Evolutionary conservation across 1,140 invertebrate genomes (phyloP).

Genomic region (Micrasema longulum): DNA sequence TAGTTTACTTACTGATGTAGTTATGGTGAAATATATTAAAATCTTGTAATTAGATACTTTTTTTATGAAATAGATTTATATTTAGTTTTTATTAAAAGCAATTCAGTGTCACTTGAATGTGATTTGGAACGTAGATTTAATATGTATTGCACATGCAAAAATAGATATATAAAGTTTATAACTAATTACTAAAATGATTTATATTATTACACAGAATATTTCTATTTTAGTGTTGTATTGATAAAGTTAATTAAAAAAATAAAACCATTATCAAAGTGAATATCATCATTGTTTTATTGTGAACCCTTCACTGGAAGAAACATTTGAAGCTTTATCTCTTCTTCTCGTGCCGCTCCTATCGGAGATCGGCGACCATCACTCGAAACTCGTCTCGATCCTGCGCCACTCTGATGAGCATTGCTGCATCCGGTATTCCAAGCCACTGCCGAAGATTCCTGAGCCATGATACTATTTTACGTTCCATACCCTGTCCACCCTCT

Average conservation of each 20-base stretch:
- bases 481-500: too few species aligned
- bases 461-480: too few species aligned
- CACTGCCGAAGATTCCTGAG: too few species aligned
- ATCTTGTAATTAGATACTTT: constrained; percentile 30
- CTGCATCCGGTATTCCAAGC: too few species aligned
- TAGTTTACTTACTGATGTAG: constrained; percentile 4
- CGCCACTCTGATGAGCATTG: too few species aligned
- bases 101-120: constrained; percentile 26
- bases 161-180: constrained; percentile 40
- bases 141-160: constrained; percentile 32
- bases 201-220: constrained; percentile 50
- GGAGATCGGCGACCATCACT: too few species aligned
- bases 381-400: too few species aligned
- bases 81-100: constrained; percentile 32
- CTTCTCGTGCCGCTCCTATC: too few species aligned
- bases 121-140: constrained; percentile 27
- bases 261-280: constrained; percentile 50
- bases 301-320: neutral
- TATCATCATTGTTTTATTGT: neutral
- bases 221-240: constrained; percentile 54
- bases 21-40: constrained; percentile 21
- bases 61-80: constrained; percentile 36
- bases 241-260: constrained; percentile 52
- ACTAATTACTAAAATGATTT: constrained; percentile 41
- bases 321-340: too few species aligned